A percentile compares a stretch with the other conserved stretches of the same genome.
These are phyloP conservation scores for Prionailurus viverrinus DNA, from an alignment of 2,113 vertebrate species.

Conservation along the genomic window DNA sequence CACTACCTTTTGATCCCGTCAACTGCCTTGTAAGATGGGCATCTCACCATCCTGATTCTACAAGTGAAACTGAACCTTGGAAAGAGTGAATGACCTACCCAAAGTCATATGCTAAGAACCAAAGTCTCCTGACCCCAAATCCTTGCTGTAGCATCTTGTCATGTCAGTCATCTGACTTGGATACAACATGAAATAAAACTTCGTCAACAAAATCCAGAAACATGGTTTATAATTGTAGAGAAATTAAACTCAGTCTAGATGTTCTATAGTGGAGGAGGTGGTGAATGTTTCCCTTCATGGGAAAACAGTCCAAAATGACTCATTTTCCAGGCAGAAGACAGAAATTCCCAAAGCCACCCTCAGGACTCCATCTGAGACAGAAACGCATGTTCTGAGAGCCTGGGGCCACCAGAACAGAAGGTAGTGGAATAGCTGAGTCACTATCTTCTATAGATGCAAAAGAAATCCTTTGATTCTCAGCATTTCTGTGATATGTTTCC, in stretches of 20 bases:
- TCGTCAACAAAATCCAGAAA: not conserved
- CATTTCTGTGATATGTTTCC: constrained; percentile 15
- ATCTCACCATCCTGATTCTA: not conserved
- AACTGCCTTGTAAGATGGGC: not conserved
- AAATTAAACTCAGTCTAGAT: constrained; percentile 21
- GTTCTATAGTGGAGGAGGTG: not conserved
- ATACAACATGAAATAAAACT: not conserved
- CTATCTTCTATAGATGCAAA: not conserved
- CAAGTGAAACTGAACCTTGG: not conserved
- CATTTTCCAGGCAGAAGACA: not conserved
- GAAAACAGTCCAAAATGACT: not conserved
- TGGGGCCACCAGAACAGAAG: not conserved
- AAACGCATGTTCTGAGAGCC: not conserved
- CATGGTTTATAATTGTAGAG: not conserved
- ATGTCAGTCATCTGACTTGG: not conserved
- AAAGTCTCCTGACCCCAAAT: not conserved
- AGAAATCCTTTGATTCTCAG: not conserved
- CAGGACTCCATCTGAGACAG: not conserved
- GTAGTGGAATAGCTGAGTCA: not conserved
- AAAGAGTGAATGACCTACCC: not conserved
- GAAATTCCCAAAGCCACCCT: not conserved
- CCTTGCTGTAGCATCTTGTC: not conserved
- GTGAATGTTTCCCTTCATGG: not conserved
- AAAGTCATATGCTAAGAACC: not conserved
- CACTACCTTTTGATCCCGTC: not conserved